phyloP scores from a whole-genome alignment of 1,140 invertebrate species.

The Brachionus manjavacas region DNA sequence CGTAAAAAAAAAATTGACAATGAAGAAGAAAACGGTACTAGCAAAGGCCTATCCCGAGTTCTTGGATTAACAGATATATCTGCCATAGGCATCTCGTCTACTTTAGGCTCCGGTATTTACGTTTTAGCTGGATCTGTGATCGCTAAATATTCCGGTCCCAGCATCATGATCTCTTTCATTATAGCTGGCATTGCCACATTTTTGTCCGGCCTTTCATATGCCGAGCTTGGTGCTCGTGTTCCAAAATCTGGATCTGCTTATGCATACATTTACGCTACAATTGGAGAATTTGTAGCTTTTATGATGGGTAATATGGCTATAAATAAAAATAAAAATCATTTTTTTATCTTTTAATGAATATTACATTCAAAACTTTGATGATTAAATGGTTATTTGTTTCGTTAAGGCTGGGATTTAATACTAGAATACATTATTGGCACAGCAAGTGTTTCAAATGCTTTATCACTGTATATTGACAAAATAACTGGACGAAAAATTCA shows the following conservation, averaged over 20 bases:
- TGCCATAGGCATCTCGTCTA: conserved; percentile 50
- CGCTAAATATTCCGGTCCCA: conserved; percentile 76
- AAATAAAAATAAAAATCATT: not conserved
- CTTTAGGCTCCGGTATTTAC: conserved; percentile 69
- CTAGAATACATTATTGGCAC: conserved; percentile 78
- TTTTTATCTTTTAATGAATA: too few relatives aligned
- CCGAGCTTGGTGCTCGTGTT: conserved; percentile 82
- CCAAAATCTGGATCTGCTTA: conserved; percentile 83
- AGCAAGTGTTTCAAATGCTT: conserved; percentile 31
- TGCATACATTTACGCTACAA: conserved; percentile 54
- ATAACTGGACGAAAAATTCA: conserved; percentile 51
- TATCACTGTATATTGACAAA: conserved; percentile 44
- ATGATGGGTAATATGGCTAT: conserved; percentile 63
- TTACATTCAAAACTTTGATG: too few relatives aligned
- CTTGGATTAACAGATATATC: not conserved
- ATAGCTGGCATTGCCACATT: conserved; percentile 78
- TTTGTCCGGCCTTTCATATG: conserved; percentile 81
- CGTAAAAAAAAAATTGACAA: not conserved
- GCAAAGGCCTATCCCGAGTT: not conserved
- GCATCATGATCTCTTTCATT: conserved; percentile 79
- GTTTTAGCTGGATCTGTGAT: conserved; percentile 50
- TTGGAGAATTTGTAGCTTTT: conserved; percentile 86
- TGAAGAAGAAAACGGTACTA: not conserved
- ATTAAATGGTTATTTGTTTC: not conserved
- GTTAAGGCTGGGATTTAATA: conserved; percentile 73